These are phyloP conservation scores for Drosophila barbarae DNA, from an alignment of 2,888 invertebrate genomes.

Conservation along the genomic window DNA sequence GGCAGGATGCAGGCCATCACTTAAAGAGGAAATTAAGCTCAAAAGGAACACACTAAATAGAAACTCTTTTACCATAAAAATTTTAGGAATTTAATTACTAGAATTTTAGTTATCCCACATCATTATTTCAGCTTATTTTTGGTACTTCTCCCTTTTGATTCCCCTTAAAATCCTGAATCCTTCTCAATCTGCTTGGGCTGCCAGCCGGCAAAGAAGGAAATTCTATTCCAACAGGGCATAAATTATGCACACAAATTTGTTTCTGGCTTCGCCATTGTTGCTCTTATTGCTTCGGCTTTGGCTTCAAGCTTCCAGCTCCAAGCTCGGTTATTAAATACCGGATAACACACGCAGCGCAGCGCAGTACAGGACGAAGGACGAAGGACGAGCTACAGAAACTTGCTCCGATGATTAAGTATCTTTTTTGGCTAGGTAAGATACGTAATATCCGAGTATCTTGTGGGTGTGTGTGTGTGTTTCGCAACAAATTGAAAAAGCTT, in stretches of 20 bases:
- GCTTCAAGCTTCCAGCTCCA: constrained; percentile 14
- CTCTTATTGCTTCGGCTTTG: constrained; percentile 16
- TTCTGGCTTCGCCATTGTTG: constrained; percentile 32
- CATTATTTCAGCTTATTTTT: constrained; percentile 2
- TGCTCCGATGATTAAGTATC: constrained; percentile 63
- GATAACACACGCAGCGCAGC: constrained; percentile 22
- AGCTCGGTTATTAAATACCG: constrained; percentile 39
- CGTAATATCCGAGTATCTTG: constrained; percentile 24
- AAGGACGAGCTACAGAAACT: constrained; percentile 15
- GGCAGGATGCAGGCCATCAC: neutral
- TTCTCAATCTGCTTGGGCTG: constrained; percentile 12
- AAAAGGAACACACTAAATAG: too few species aligned
- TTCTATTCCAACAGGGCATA: constrained; percentile 52
- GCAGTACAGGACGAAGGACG: constrained; percentile 1
- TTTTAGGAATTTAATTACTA: neutral
- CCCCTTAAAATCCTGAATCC: neutral
- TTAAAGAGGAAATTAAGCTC: neutral
- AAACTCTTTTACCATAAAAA: neutral
- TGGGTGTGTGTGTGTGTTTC: constrained; percentile 17
- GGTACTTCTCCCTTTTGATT: too few species aligned
- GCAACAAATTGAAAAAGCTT: constrained; percentile 72
- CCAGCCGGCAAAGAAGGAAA: constrained; percentile 13
- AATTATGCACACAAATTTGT: constrained; percentile 50
- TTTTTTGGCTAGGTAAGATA: constrained; percentile 52
- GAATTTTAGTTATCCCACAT: neutral